phyloP scores from a whole-genome alignment of 2,113 vertebrate genomes.

The Pygoscelis antarcticus region DNA sequence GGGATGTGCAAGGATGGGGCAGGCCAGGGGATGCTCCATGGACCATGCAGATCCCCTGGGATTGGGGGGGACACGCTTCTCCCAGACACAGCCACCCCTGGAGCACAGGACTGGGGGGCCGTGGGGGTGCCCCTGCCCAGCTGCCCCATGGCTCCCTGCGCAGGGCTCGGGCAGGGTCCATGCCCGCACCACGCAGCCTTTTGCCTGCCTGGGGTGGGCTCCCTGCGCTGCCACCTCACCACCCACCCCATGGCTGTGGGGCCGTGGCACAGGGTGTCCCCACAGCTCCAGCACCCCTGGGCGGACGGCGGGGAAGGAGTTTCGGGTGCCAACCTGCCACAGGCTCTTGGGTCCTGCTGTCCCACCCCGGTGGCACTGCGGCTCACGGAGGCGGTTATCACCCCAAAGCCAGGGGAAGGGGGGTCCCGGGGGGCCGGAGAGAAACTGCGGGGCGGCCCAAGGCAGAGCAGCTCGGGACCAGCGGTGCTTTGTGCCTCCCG shows the following conservation, averaged over 20 bases:
- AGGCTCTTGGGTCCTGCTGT: not conserved
- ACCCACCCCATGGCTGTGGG: accelerated
- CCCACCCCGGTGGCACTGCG: accelerated
- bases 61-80: accelerated
- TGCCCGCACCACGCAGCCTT: accelerated
- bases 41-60: not conserved
- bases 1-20: not conserved
- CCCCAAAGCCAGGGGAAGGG: not conserved
- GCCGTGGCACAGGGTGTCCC: not conserved
- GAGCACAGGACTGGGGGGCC: accelerated
- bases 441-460: not conserved
- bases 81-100: accelerated
- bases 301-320: accelerated
- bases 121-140: not conserved
- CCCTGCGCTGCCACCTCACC: not conserved
- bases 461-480: not conserved
- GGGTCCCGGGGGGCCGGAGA: too few species aligned
- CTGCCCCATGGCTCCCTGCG: not conserved
- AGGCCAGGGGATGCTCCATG: not conserved
- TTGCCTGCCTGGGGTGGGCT: not conserved
- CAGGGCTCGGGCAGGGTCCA: not conserved
- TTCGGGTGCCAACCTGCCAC: accelerated
- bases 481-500: not conserved
- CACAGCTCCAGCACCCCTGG: not conserved
- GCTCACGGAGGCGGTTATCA: not conserved